Conservation (phyloP, 2,113 vertebrate genomes). For the Callaeas wilsoni region DNA sequence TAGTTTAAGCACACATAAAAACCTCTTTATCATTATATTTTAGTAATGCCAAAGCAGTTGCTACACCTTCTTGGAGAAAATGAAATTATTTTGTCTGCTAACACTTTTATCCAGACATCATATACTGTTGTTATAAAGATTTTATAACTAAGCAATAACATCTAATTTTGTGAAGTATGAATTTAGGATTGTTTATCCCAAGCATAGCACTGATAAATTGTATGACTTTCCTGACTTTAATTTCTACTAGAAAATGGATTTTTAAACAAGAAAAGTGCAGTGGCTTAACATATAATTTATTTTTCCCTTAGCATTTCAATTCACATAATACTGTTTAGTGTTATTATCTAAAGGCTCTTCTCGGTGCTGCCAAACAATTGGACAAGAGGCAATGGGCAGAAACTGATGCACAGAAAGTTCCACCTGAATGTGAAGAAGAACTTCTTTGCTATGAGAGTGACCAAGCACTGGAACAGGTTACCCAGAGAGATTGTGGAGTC, state of each 20-base stretch:
- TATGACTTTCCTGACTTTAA: not conserved
- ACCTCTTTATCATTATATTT: not conserved
- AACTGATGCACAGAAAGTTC: not conserved
- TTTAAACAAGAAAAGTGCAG: not conserved
- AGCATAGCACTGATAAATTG: not conserved
- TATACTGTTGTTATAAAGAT: not conserved
- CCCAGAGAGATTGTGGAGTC: fast-evolving
- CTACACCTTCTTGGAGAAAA: not conserved
- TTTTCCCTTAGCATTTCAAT: not conserved
- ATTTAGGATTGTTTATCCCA: not conserved
- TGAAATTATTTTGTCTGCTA: not conserved
- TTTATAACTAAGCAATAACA: not conserved
- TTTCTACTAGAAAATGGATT: not conserved
- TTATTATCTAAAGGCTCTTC: not conserved
- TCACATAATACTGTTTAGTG: not conserved
- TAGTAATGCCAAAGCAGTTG: not conserved
- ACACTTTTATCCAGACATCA: not conserved
- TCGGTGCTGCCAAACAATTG: not conserved
- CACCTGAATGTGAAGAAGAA: not conserved
- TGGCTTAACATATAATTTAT: not conserved
- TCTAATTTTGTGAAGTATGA: not conserved
- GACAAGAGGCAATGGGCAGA: not conserved
- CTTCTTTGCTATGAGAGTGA: not conserved
- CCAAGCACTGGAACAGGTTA: not conserved
- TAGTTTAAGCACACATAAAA: not conserved